These are phyloP conservation scores for Poecilia latipinna DNA, from an alignment of 2,113 vertebrate species.

Conservation along the genomic window DNA sequence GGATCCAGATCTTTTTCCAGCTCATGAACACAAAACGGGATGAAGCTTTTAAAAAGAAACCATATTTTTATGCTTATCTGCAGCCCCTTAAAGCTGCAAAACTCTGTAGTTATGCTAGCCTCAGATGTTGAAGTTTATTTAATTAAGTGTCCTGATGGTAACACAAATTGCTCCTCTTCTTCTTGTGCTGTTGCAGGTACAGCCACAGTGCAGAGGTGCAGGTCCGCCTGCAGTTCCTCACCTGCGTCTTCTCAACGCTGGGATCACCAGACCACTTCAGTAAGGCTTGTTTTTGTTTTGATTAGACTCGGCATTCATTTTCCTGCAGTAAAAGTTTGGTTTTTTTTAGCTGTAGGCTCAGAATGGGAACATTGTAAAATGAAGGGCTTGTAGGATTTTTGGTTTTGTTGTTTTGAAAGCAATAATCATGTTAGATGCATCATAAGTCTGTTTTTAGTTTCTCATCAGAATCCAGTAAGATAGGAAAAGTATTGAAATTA, in stretches of 20 bases:
- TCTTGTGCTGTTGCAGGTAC: conserved; percentile 81
- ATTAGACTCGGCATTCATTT: not conserved
- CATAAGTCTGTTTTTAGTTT: too few species aligned
- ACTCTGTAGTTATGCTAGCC: not conserved
- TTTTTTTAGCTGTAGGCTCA: too few species aligned
- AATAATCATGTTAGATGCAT: too few species aligned
- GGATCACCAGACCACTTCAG: conserved; percentile 99
- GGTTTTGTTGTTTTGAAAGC: too few species aligned
- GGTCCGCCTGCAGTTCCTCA: conserved; percentile 97
- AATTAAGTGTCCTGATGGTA: not conserved
- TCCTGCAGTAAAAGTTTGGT: too few species aligned
- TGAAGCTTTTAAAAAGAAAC: not conserved
- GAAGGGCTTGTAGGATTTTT: too few species aligned
- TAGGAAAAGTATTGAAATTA: too few species aligned
- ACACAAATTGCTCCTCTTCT: not conserved
- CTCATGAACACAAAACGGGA: not conserved
- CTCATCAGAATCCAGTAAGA: too few species aligned
- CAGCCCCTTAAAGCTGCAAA: not conserved
- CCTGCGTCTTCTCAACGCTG: conserved; percentile 97
- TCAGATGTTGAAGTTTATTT: not conserved
- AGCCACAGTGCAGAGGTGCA: conserved; percentile 98
- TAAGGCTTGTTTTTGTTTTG: conserved; percentile 73
- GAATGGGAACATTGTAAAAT: too few species aligned
- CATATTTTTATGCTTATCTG: not conserved
- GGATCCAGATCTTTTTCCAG: too few species aligned